These are phyloP conservation scores for Apteryx owenii DNA, from an alignment of 2,113 vertebrate species.

Conservation along the genomic window DNA sequence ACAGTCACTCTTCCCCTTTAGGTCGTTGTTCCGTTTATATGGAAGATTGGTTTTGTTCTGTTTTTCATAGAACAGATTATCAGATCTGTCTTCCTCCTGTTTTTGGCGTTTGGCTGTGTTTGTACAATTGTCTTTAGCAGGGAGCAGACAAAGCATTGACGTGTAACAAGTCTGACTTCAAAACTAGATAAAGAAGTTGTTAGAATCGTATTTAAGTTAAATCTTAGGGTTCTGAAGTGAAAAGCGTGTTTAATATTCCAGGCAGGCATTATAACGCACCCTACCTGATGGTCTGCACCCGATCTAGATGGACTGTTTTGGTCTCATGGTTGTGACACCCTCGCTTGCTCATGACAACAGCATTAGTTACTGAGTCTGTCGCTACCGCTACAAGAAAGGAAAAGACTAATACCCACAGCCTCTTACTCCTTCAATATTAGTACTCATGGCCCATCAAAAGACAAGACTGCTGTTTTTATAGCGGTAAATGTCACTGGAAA, in stretches of 20 bases:
- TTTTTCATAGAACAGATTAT: neutral
- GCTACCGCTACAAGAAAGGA: neutral
- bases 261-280: neutral
- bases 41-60: neutral
- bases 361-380: neutral
- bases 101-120: neutral
- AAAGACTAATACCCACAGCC: neutral
- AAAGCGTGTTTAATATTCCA: neutral
- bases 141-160: neutral
- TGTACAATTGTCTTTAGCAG: neutral
- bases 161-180: neutral
- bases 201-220: neutral
- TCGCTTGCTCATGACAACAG: neutral
- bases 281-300: neutral
- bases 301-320: neutral
- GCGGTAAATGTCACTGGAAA: neutral
- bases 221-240: neutral
- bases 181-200: neutral
- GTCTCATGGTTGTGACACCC: neutral
- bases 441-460: neutral
- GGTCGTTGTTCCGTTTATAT: neutral
- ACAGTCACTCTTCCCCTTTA: neutral
- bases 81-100: neutral
- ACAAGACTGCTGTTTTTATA: neutral
- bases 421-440: neutral